Conservation (phyloP, 1,140 invertebrate species). For the Uloborus diversus region DNA sequence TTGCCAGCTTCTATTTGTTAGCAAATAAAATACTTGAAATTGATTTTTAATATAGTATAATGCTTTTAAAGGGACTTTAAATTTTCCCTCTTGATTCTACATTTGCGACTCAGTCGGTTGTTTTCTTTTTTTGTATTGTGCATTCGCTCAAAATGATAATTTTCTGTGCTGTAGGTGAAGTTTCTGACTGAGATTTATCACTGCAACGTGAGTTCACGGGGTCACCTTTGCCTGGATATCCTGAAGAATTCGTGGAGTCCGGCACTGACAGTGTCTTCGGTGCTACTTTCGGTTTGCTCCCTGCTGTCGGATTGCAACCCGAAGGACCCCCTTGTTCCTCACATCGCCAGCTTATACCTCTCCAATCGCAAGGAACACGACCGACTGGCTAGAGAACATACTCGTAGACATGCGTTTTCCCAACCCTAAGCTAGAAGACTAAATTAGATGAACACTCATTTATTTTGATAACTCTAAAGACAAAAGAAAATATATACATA, state of each 20-base stretch:
- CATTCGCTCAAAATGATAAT: too few relatives aligned
- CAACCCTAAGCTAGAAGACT: too few relatives aligned
- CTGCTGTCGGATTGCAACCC: conserved; percentile 3
- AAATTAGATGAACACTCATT: too few relatives aligned
- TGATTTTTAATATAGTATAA: too few relatives aligned
- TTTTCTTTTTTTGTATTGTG: too few relatives aligned
- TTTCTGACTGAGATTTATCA: background rate
- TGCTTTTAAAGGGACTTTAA: too few relatives aligned
- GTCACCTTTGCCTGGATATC: background rate
- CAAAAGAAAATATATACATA: too few relatives aligned
- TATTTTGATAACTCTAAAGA: too few relatives aligned
- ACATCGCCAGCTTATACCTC: background rate
- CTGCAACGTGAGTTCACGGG: background rate
- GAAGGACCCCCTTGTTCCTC: background rate
- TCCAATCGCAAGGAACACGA: background rate
- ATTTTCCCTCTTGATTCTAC: too few relatives aligned
- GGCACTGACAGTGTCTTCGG: background rate
- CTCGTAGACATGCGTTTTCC: background rate
- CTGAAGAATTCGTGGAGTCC: background rate
- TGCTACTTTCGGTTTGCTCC: background rate
- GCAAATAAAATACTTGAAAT: too few relatives aligned
- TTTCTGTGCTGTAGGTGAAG: background rate
- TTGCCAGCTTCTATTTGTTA: too few relatives aligned
- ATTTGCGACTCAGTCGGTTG: too few relatives aligned
- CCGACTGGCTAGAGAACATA: background rate